Percentiles rank a stretch among this genome's conserved stretches.
Evolutionary conservation across 2,113 vertebrate genomes (phyloP).

Genomic region (Tragelaphus imberbis): DNA sequence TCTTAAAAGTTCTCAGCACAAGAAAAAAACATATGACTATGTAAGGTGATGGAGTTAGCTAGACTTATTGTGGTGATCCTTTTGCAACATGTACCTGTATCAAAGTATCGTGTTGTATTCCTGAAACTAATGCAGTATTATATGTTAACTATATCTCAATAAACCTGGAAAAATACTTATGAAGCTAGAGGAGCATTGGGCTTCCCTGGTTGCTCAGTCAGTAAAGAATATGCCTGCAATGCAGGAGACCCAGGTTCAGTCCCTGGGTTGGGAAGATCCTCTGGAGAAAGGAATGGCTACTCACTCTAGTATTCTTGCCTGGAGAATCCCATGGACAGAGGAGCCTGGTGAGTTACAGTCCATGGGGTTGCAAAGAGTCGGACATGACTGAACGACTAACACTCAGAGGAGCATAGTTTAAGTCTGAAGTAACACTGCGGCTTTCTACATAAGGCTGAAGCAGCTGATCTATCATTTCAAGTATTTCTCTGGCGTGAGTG

Average conservation of each 20-base stretch:
- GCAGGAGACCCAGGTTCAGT: background rate
- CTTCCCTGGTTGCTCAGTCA: background rate
- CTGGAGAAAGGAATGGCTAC: background rate
- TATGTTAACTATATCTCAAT: too few species aligned
- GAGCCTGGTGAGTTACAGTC: background rate
- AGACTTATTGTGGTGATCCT: background rate
- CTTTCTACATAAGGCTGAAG: background rate
- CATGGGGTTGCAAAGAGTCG: background rate
- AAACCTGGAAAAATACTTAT: background rate
- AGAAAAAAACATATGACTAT: background rate
- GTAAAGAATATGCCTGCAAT: background rate
- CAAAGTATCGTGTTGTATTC: background rate
- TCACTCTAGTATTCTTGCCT: background rate
- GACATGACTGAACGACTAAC: background rate
- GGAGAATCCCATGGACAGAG: background rate
- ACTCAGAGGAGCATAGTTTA: background rate
- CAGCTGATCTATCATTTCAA: background rate
- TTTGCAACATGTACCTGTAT: background rate
- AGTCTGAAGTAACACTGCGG: background rate
- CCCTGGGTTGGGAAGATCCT: background rate
- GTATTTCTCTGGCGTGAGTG: background rate
- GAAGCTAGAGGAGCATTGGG: background rate
- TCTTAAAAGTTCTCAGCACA: background rate
- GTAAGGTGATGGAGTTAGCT: background rate
- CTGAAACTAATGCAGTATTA: background rate